Percentiles rank a stretch among this genome's conserved stretches.
Conservation (phyloP, 1,140 invertebrate species). For the Dendrolimus kikuchii region DNA sequence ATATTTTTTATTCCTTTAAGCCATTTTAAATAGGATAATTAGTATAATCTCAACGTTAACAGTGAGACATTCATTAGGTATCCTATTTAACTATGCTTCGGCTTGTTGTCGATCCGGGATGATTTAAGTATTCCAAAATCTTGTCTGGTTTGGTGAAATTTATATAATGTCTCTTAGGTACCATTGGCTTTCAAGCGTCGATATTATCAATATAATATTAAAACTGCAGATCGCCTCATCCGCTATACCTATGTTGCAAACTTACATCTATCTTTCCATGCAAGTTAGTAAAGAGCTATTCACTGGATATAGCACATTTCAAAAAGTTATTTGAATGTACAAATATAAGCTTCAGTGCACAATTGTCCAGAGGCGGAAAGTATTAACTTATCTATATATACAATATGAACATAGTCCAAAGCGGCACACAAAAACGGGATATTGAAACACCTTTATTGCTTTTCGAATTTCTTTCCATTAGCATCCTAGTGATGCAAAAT, state of each 20-base stretch:
- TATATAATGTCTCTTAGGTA: too few species aligned
- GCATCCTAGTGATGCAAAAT: conserved; percentile 21
- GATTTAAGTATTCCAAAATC: too few species aligned
- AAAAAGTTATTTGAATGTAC: neutral
- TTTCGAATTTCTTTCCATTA: conserved; percentile 24
- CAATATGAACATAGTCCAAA: conserved; percentile 63
- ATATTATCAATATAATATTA: neutral
- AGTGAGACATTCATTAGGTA: too few species aligned
- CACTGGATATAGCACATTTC: neutral
- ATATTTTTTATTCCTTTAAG: too few species aligned
- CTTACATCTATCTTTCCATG: too few species aligned
- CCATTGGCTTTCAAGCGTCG: too few species aligned
- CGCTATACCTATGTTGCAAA: neutral
- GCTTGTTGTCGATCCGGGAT: too few species aligned
- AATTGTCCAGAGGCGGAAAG: conserved; percentile 60
- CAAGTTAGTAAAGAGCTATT: too few species aligned
- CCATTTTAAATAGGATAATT: too few species aligned
- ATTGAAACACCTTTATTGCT: conserved; percentile 46
- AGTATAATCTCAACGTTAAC: too few species aligned
- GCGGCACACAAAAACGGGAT: conserved; percentile 41
- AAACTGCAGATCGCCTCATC: conserved; percentile 4
- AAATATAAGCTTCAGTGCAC: conserved; percentile 21
- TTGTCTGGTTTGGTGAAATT: too few species aligned
- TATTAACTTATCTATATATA: conserved; percentile 60
- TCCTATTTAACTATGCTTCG: too few species aligned